Conservation (phyloP, 1,140 invertebrate genomes). For the Chionoecetes opilio region DNA sequence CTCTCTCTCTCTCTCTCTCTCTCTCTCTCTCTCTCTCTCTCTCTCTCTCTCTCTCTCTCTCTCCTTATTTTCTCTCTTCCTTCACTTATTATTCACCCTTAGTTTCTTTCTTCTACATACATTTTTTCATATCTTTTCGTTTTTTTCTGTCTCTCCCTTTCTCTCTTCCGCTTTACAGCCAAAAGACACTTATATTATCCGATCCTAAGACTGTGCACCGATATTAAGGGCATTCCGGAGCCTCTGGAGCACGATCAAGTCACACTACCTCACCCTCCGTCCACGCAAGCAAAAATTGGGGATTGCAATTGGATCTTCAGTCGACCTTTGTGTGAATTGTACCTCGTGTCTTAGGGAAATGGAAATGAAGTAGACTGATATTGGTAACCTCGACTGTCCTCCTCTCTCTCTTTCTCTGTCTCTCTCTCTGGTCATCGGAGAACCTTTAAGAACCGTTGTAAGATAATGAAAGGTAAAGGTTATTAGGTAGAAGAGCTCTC, state of each 20-base stretch:
- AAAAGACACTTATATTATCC: background rate
- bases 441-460: background rate
- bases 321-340: background rate
- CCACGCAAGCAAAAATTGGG: background rate
- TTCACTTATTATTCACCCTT: too few relatives aligned
- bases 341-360: constrained; percentile 8
- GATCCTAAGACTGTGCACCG: background rate
- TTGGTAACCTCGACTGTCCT: background rate
- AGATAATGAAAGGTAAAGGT: background rate
- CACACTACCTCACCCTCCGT: background rate
- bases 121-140: too few relatives aligned
- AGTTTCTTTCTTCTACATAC: too few relatives aligned
- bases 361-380: constrained; percentile 20
- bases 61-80: background rate
- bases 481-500: background rate
- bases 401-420: background rate
- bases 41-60: constrained; percentile 58
- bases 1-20: constrained; percentile 55
- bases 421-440: background rate
- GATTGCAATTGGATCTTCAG: background rate
- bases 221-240: background rate
- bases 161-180: background rate
- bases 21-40: constrained; percentile 58
- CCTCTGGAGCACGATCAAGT: background rate
- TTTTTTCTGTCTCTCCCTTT: constrained; percentile 14